Conservation (phyloP, 2,888 invertebrate species). For the Schrankia costaestrigalis region DNA sequence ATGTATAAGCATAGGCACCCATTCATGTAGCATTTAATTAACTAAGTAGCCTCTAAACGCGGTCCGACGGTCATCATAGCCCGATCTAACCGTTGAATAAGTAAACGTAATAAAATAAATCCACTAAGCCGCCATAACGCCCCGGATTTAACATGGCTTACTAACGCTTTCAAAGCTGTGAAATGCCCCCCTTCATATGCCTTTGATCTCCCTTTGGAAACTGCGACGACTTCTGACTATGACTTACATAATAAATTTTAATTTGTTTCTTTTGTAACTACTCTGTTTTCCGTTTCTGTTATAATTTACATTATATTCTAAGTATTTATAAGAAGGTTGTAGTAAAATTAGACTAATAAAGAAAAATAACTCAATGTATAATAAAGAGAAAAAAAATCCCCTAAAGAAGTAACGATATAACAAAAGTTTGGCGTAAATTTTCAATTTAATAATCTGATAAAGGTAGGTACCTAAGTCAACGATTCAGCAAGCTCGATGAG, state of each 20-base stretch:
- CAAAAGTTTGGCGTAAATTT: too few relatives aligned
- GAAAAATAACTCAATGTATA: too few relatives aligned
- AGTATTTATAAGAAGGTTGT: too few relatives aligned
- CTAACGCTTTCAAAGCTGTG: constrained; percentile 56
- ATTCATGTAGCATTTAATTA: constrained; percentile 56
- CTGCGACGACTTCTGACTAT: constrained; percentile 26
- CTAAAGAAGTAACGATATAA: too few relatives aligned
- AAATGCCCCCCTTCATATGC: constrained; percentile 44
- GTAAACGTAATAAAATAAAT: constrained; percentile 72
- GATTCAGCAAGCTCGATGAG: too few relatives aligned
- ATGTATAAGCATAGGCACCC: constrained; percentile 29
- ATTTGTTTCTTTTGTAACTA: constrained; percentile 24
- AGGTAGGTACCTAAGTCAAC: too few relatives aligned
- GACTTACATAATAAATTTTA: constrained; percentile 17
- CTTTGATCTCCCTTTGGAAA: constrained; percentile 34
- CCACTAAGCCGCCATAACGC: constrained; percentile 58
- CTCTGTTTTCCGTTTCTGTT: too few relatives aligned
- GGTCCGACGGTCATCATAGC: constrained; percentile 48
- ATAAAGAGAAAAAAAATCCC: too few relatives aligned
- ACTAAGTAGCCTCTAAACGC: constrained; percentile 54
- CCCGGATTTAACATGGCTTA: constrained; percentile 60
- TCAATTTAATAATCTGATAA: too few relatives aligned
- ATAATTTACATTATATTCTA: too few relatives aligned
- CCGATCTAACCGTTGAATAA: constrained; percentile 56
- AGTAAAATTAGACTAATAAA: too few relatives aligned